Conservation (phyloP, 2,797 vertebrate genomes). For the Rousettus madagascariensis region DNA sequence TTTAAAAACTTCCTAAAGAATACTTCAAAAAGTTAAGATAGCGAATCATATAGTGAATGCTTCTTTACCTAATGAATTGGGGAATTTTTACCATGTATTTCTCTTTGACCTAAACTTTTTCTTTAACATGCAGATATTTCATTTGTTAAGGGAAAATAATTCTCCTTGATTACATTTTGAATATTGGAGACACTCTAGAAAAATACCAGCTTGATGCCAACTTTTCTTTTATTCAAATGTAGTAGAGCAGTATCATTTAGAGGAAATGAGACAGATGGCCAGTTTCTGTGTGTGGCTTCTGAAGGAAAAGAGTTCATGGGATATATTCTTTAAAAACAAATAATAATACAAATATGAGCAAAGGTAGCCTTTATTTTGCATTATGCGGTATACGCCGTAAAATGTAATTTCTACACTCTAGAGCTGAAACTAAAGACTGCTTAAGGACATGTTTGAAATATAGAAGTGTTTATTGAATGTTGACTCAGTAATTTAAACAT, state of each 20-base stretch:
- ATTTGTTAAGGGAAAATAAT: slow-evolving; percentile 53
- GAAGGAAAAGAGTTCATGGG: neutral
- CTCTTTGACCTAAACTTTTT: slow-evolving; percentile 37
- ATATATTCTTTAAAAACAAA: slow-evolving; percentile 25
- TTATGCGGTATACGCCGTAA: neutral
- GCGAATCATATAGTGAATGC: neutral
- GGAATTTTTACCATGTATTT: neutral
- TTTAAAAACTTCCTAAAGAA: neutral
- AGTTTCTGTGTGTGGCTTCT: neutral
- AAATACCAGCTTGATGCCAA: neutral
- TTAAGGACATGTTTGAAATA: neutral
- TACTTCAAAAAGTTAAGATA: neutral
- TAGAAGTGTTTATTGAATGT: neutral
- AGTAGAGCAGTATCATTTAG: neutral
- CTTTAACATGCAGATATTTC: neutral
- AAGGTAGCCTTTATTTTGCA: neutral
- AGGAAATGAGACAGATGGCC: neutral
- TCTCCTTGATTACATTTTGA: slow-evolving; percentile 6
- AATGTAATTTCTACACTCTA: neutral
- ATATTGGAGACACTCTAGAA: neutral
- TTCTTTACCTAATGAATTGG: neutral
- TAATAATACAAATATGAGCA: neutral
- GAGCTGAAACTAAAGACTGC: neutral
- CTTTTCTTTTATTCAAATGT: slow-evolving; percentile 14
- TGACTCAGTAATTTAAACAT: neutral